Conservation (phyloP, 2,888 invertebrate species). For the Camponotus fellah region DNA sequence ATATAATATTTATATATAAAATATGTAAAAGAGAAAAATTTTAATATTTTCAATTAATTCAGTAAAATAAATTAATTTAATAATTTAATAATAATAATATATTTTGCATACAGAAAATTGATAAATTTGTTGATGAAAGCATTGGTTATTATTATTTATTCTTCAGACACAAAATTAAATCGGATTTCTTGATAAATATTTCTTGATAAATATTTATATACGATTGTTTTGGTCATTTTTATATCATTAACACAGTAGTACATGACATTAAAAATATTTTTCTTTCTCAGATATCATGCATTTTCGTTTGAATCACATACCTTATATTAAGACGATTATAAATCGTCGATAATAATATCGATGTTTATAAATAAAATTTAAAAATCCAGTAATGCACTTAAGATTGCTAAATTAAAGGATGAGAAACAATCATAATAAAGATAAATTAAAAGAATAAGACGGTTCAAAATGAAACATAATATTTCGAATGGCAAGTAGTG, state of each 20-base stretch:
- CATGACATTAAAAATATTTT: conserved; percentile 17
- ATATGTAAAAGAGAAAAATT: too few relatives aligned
- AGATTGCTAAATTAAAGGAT: conserved; percentile 9
- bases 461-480: neutral
- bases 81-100: too few relatives aligned
- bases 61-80: too few relatives aligned
- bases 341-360: neutral
- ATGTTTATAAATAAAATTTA: conserved; percentile 2
- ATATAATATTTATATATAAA: too few relatives aligned
- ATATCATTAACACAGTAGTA: neutral
- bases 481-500: neutral
- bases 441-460: neutral
- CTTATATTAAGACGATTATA: neutral
- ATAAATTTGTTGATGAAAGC: too few relatives aligned
- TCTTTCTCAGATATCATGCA: neutral
- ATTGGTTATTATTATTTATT: too few relatives aligned
- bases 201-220: neutral
- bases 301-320: neutral
- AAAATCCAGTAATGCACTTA: neutral
- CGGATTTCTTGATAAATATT: neutral
- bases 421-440: too few relatives aligned
- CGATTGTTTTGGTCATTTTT: neutral
- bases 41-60: too few relatives aligned
- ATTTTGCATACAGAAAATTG: too few relatives aligned
- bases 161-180: too few relatives aligned